Evolutionary conservation across 2,113 vertebrate species (phyloP).

Genomic region (Nycticryphes semicollaris): DNA sequence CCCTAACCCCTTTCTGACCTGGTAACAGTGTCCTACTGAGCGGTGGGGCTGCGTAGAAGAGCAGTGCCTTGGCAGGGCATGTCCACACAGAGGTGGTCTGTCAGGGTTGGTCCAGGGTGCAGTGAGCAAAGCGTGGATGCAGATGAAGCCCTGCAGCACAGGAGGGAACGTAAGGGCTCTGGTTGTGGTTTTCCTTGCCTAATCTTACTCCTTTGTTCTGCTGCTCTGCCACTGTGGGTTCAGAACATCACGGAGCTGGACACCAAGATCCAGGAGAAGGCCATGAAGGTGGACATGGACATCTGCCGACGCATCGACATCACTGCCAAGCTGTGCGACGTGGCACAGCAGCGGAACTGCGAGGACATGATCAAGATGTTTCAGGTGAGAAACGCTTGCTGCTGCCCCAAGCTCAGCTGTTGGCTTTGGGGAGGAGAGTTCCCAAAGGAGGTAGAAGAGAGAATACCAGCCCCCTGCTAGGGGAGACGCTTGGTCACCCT

Average conservation of each 20-base stretch:
- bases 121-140: background rate
- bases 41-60: background rate
- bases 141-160: background rate
- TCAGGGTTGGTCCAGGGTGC: background rate
- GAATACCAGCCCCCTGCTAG: background rate
- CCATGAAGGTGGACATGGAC: constrained; percentile 99
- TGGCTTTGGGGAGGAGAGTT: constrained; percentile 5
- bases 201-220: background rate
- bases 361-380: constrained; percentile 96
- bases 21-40: background rate
- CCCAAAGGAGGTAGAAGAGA: constrained; percentile 11
- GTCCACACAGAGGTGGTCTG: background rate
- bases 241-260: constrained; percentile 94
- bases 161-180: rapidly evolving
- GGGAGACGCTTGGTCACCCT: background rate
- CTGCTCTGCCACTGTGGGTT: background rate
- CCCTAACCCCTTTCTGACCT: background rate
- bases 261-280: constrained; percentile 98
- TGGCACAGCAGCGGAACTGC: constrained; percentile 97
- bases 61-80: background rate
- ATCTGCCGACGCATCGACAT: constrained; percentile 97
- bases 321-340: constrained; percentile 93
- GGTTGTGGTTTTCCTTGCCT: background rate
- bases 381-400: constrained; percentile 78
- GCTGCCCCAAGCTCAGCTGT: background rate